Evolutionary conservation across 2,113 vertebrate species (phyloP).

Genomic region (Eptesicus fuscus): DNA sequence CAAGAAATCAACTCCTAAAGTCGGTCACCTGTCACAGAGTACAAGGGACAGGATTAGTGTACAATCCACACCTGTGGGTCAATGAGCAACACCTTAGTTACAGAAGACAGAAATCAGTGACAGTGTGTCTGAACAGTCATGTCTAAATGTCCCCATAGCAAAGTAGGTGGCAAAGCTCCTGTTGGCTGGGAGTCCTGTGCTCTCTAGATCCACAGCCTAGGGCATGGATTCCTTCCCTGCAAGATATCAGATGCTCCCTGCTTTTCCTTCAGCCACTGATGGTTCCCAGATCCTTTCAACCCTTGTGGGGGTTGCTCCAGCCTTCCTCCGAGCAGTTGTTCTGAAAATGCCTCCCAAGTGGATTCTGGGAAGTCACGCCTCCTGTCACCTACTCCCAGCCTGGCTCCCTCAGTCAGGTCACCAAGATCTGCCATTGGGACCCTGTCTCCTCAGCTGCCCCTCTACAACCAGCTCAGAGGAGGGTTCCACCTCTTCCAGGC

Average conservation of each 20-base stretch:
- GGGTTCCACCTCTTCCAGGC: too few species aligned
- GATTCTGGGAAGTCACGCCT: not conserved
- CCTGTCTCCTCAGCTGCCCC: too few species aligned
- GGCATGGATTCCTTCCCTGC: not conserved
- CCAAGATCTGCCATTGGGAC: not conserved
- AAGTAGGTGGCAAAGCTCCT: not conserved
- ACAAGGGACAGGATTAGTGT: not conserved
- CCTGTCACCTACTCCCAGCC: not conserved
- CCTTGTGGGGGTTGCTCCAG: not conserved
- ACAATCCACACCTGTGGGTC: not conserved
- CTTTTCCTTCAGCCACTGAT: not conserved
- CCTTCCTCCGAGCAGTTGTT: not conserved
- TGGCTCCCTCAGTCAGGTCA: too few species aligned
- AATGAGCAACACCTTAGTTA: not conserved
- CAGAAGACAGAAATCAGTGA: not conserved
- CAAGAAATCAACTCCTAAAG: not conserved
- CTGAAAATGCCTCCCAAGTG: not conserved
- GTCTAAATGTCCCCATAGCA: not conserved
- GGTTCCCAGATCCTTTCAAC: not conserved
- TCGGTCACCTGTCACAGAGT: not conserved
- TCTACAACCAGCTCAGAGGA: accelerated
- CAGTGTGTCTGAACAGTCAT: accelerated
- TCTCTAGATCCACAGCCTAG: too few species aligned
- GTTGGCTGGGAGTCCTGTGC: not conserved
- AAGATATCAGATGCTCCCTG: not conserved